phyloP scores from a whole-genome alignment of 1,140 invertebrate genomes.

The Conopomorpha cramerella region DNA sequence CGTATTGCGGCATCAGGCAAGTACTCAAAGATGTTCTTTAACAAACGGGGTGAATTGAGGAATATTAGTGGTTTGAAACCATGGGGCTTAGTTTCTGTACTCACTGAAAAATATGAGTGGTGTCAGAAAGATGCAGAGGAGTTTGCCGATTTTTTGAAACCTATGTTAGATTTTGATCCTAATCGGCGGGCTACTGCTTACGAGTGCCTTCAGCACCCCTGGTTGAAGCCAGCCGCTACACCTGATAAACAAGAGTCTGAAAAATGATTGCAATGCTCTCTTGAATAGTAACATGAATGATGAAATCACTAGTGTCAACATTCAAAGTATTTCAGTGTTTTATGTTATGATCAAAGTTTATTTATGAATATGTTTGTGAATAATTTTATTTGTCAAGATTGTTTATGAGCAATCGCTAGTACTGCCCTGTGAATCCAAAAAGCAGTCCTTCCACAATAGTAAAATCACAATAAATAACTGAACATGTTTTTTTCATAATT shows the following conservation, averaged over 20 bases:
- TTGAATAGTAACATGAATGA: slow-evolving; percentile 16
- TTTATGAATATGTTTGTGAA: slow-evolving; percentile 56
- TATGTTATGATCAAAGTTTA: slow-evolving; percentile 52
- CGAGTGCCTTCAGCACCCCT: slow-evolving; percentile 91
- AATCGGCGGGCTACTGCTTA: slow-evolving; percentile 88
- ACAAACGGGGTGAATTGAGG: slow-evolving; percentile 86
- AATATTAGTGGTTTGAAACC: slow-evolving; percentile 93
- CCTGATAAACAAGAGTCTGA: slow-evolving; percentile 41
- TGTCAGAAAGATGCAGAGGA: slow-evolving; percentile 78
- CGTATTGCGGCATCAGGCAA: slow-evolving; percentile 88
- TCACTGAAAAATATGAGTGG: slow-evolving; percentile 98
- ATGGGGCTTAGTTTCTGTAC: slow-evolving; percentile 89
- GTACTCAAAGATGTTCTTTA: slow-evolving; percentile 93
- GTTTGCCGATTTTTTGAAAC: slow-evolving; percentile 91
- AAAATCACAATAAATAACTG: too few relatives aligned
- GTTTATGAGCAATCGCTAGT: too few relatives aligned
- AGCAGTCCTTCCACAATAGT: too few relatives aligned
- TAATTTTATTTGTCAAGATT: slow-evolving; percentile 50
- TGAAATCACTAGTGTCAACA: slow-evolving; percentile 49
- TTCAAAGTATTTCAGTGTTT: slow-evolving; percentile 46
- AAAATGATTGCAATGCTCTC: slow-evolving; percentile 13
- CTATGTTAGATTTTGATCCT: slow-evolving; percentile 95
- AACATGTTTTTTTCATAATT: too few relatives aligned
- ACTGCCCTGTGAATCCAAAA: too few relatives aligned
- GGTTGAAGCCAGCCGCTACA: slow-evolving; percentile 64